phyloP scores from a whole-genome alignment of 2,113 vertebrate genomes.

The Pseudois nayaur region DNA sequence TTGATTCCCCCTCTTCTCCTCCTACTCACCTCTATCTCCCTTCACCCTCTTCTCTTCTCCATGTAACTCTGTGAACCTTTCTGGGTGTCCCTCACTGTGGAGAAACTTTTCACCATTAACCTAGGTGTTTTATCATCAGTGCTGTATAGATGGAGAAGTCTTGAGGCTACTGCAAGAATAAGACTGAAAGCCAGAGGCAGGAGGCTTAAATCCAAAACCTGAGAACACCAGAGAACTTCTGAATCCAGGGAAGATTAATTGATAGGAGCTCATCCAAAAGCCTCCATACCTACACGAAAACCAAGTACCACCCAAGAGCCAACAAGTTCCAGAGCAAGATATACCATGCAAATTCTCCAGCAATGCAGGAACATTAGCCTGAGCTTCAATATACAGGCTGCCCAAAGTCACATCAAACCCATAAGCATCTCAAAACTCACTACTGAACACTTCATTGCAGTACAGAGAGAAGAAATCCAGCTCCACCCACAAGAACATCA shows the following conservation, averaged over 20 bases:
- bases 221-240: neutral
- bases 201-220: neutral
- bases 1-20: neutral
- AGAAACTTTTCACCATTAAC: neutral
- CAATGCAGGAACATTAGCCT: neutral
- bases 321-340: neutral
- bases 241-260: neutral
- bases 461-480: neutral
- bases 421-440: neutral
- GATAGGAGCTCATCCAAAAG: neutral
- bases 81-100: neutral
- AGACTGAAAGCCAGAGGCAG: neutral
- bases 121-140: neutral
- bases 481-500: neutral
- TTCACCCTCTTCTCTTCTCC: neutral
- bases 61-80: neutral
- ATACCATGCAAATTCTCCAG: neutral
- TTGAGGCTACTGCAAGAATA: neutral
- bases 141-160: neutral
- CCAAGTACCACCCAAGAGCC: neutral
- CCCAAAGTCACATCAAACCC: neutral
- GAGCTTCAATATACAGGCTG: neutral
- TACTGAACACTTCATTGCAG: neutral
- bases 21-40: neutral
- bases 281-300: neutral